Evolutionary conservation across 2,888 invertebrate species (phyloP).

Genomic region (Cosmia trapezina): DNA sequence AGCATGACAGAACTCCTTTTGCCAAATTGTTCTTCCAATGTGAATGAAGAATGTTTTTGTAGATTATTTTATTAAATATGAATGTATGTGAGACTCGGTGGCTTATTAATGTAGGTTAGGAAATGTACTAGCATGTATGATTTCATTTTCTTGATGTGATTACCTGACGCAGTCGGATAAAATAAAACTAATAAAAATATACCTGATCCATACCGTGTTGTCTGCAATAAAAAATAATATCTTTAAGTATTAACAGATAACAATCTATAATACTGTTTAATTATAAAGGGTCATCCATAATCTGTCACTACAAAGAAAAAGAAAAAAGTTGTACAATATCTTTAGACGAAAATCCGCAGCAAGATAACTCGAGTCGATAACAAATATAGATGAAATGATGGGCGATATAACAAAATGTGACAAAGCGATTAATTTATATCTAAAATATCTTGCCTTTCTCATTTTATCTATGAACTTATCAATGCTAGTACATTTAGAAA

Average conservation of each 20-base stretch:
- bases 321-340: background rate
- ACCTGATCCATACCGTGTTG: too few species aligned
- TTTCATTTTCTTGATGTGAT: conserved; percentile 29
- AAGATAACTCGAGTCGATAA: conserved; percentile 38
- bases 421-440: conserved; percentile 11
- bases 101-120: conserved; percentile 34
- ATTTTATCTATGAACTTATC: conserved; percentile 36
- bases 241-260: too few species aligned
- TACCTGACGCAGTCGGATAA: background rate
- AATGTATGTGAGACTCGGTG: conserved; percentile 41
- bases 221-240: too few species aligned
- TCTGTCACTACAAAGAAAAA: background rate
- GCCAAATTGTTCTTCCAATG: conserved; percentile 82
- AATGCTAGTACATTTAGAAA: conserved; percentile 38
- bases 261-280: background rate
- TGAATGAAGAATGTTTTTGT: conserved; percentile 52
- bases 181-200: background rate
- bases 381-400: conserved; percentile 41
- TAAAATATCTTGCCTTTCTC: conserved; percentile 6
- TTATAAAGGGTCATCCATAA: background rate
- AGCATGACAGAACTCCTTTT: conserved; percentile 76
- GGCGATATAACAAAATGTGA: conserved; percentile 9
- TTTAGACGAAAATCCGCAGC: conserved; percentile 15
- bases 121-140: conserved; percentile 27
- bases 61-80: conserved; percentile 41